A percentile compares a stretch with the other conserved stretches of the same genome.
Evolutionary conservation across 1,140 invertebrate species (phyloP).

Genomic region (Aricia agestis): DNA sequence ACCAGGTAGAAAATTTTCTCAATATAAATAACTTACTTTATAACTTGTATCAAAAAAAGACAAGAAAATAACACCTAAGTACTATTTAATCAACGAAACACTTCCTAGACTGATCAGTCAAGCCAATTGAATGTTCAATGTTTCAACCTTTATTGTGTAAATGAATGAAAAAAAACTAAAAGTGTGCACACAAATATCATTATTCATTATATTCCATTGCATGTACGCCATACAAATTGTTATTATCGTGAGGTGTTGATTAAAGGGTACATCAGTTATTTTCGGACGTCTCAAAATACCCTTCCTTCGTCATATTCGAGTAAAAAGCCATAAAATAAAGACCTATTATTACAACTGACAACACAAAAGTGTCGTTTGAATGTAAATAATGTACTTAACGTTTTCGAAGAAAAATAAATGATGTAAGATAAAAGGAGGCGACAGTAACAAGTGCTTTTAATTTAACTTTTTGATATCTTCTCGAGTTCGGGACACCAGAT

Average conservation of each 20-base stretch:
- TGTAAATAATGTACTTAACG: conserved; percentile 16
- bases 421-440: conserved; percentile 35
- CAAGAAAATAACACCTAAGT: too few relatives aligned
- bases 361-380: conserved; percentile 8
- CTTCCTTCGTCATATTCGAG: too few relatives aligned
- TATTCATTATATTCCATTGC: too few relatives aligned
- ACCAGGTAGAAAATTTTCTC: too few relatives aligned
- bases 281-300: background rate
- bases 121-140: too few relatives aligned
- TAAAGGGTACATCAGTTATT: background rate
- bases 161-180: too few relatives aligned
- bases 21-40: too few relatives aligned
- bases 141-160: too few relatives aligned
- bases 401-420: conserved; percentile 34
- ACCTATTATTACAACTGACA: background rate
- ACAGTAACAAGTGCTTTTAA: conserved; percentile 38
- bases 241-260: background rate
- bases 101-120: too few relatives aligned
- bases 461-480: conserved; percentile 45
- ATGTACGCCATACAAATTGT: background rate
- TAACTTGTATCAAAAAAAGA: too few relatives aligned
- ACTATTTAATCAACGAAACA: too few relatives aligned
- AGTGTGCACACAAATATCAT: background rate
- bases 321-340: background rate
- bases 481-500: conserved; percentile 30